Conservation (phyloP, 2,888 invertebrate genomes). For the Philaethria dido region DNA sequence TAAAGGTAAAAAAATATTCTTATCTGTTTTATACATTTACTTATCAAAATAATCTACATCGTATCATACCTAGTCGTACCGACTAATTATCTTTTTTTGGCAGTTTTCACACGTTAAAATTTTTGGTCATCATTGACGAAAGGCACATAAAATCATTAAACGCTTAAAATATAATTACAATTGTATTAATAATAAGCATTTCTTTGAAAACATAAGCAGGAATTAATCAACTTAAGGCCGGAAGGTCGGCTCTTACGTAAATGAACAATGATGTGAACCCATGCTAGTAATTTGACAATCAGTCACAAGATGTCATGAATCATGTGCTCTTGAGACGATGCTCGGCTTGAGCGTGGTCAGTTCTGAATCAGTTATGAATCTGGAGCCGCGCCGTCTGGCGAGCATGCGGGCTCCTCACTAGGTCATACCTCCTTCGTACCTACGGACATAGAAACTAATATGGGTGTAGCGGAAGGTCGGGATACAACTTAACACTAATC, state of each 20-base stretch:
- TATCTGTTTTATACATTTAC: no score
- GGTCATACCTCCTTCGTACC: conserved; percentile 61
- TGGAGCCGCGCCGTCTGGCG: conserved; percentile 70
- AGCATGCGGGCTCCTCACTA: conserved; percentile 60
- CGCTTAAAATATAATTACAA: no score
- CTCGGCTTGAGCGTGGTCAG: conserved; percentile 62
- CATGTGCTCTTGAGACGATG: conserved; percentile 47
- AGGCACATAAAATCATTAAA: no score
- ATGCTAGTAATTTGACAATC: conserved; percentile 29
- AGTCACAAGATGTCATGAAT: conserved; percentile 39
- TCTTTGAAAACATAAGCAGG: conserved; percentile 9
- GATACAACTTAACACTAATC: neutral
- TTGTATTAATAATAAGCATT: neutral
- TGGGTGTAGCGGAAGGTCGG: conserved; percentile 26
- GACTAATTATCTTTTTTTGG: no score
- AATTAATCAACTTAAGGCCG: conserved; percentile 22
- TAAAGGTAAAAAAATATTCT: no score
- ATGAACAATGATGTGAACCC: conserved; percentile 37
- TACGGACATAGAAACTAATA: conserved; percentile 40
- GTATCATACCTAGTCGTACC: no score
- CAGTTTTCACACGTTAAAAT: no score
- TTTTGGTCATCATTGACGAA: no score
- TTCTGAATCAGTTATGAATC: conserved; percentile 53
- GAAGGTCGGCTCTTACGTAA: conserved; percentile 35
- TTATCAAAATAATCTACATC: no score